phyloP scores from a whole-genome alignment of 2,797 vertebrate genomes.

The Amniataba percoides region DNA sequence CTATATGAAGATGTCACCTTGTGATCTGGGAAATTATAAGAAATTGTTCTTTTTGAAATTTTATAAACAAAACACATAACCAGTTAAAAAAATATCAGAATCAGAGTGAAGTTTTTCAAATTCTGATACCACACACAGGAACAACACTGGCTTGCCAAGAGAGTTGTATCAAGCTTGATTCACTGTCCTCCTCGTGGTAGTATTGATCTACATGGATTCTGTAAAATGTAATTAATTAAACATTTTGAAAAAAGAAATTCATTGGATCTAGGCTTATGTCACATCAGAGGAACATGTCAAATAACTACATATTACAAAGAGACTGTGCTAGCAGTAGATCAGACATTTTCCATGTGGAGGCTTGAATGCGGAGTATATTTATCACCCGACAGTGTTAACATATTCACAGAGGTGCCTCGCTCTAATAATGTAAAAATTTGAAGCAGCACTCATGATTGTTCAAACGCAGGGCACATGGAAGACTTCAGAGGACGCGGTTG shows the following conservation, averaged over 20 bases:
- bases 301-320: not conserved
- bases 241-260: not conserved
- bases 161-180: not conserved
- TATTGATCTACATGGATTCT: not conserved
- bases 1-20: not conserved
- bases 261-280: not conserved
- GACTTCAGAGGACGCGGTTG: constrained; percentile 55
- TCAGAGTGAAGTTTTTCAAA: not conserved
- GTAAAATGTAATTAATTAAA: constrained; percentile 2
- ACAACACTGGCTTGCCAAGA: not conserved
- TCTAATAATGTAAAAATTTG: constrained; percentile 64
- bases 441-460: constrained; percentile 61
- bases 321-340: constrained; percentile 20
- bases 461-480: constrained; percentile 61
- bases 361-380: constrained; percentile 60
- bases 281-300: not conserved
- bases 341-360: constrained; percentile 33
- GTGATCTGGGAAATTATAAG: not conserved
- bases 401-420: constrained; percentile 64
- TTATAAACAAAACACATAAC: too few species aligned
- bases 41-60: constrained; percentile 1
- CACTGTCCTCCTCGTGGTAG: not conserved
- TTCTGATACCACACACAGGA: too few species aligned
- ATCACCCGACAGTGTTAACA: constrained; percentile 46
- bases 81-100: too few species aligned